Conservation (phyloP, 2,797 vertebrate species). For the Delichon dasypus region DNA sequence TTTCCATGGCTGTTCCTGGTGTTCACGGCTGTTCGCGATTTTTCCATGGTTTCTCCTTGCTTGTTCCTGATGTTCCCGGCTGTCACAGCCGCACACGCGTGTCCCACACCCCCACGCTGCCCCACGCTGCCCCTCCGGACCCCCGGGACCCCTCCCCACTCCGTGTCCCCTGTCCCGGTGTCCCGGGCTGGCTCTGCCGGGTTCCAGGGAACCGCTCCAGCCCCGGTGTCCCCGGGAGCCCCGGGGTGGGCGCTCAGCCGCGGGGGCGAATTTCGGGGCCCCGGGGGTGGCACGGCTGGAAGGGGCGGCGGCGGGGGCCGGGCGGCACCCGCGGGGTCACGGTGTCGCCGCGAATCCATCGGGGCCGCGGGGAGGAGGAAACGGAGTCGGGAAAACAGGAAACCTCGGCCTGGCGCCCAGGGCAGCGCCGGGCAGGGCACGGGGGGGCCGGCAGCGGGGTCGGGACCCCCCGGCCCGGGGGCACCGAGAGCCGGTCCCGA, state of each 20-base stretch:
- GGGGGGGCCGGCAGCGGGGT: not conserved
- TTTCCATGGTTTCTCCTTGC: too few relatives aligned
- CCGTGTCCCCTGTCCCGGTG: not conserved
- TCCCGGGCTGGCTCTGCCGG: not conserved
- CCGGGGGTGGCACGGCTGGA: accelerated
- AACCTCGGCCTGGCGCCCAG: not conserved
- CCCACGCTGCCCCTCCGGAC: too few relatives aligned
- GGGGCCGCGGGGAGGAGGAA: slow-evolving; percentile 10
- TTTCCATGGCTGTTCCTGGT: accelerated
- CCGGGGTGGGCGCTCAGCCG: too few relatives aligned
- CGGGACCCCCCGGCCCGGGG: not conserved
- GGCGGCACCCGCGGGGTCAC: not conserved
- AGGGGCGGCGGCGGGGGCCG: not conserved
- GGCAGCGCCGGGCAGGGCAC: not conserved
- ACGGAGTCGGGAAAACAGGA: slow-evolving; percentile 45
- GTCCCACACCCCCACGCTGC: too few relatives aligned
- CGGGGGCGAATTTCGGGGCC: not conserved
- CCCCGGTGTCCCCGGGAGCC: not conserved
- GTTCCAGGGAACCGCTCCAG: too few relatives aligned
- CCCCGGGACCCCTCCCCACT: not conserved
- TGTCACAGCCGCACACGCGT: not conserved
- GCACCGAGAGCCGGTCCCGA: accelerated
- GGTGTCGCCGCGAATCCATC: not conserved
- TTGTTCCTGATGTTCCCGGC: accelerated
- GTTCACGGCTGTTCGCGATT: too few relatives aligned